phyloP scores from a whole-genome alignment of 2,888 invertebrate species.

The Macrophya alboannulata region DNA sequence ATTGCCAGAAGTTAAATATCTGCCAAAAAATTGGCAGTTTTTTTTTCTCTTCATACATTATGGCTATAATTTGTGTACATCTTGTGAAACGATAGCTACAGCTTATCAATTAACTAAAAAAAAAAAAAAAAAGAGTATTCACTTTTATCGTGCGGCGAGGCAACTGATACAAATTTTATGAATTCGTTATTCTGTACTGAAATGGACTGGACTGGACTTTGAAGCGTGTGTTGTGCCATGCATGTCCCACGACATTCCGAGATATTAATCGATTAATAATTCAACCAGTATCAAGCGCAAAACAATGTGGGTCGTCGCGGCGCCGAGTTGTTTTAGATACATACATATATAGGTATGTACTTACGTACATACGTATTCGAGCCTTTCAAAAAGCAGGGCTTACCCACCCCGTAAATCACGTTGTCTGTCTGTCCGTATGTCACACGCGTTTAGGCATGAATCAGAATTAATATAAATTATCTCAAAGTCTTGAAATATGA shows the following conservation, averaged over 20 bases:
- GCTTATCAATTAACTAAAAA: background rate
- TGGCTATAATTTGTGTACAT: background rate
- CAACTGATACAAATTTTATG: background rate
- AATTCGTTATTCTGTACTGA: background rate
- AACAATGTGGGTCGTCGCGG: constrained; percentile 42
- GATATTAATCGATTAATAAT: constrained; percentile 42
- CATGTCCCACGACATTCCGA: constrained; percentile 49
- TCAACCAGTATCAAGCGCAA: constrained; percentile 1
- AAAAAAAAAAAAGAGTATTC: background rate
- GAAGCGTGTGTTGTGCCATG: background rate
- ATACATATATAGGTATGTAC: too few relatives aligned
- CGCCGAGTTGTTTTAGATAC: constrained; percentile 4
- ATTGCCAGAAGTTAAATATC: background rate
- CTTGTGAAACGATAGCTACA: background rate
- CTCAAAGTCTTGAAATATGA: background rate
- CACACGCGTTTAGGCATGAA: background rate
- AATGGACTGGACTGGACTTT: background rate
- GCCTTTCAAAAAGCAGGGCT: background rate
- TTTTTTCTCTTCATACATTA: background rate
- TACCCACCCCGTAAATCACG: background rate
- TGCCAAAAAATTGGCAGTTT: background rate
- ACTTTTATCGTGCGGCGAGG: background rate
- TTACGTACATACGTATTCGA: background rate
- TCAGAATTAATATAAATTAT: background rate
- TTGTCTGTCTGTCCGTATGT: background rate